Base-by-base conservation (phyloP, 2,113 vertebrate species). In the Leptobrachium ailaonicum region DNA sequence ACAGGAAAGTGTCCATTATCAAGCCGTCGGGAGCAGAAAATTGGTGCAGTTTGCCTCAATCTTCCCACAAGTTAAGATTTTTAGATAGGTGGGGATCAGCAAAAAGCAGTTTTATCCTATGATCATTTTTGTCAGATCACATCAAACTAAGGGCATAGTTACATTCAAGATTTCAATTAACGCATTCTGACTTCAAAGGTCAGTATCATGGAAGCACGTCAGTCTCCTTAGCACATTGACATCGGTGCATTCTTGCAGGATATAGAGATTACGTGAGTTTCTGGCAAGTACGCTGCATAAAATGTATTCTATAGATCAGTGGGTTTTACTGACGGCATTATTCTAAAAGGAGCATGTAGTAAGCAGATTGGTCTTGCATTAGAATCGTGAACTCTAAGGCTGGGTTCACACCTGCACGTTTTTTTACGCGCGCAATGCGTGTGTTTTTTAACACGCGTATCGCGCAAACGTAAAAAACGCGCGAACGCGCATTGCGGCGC, bases 21-120 rank as follows among this genome's bases (percentile, higher is more conserved):
- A 93, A 91, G 90, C 91, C 87, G 93, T 91, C 91, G 90, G 93
- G 92, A 92, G 92, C 94, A 94, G 93, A 94, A 94, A 96, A 95
- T 95, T 94, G 93, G 88, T 93, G 92, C 92, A 94, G 93, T 96
- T 96, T 95, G 91, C 92, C 89, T 94, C 90, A 94, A 93, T 94
- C 93, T 95, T 93, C 87, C 88, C 85, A 89, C 93, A 92, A 91
- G 93, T 89, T 93, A 92, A 91, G 92, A 94, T 93, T 93, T 32
- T 91, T 90, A 92, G 94, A 94, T 93, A 91, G 91, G 91, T 93
- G 89, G 87, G 90, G 92, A 89, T 91, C 87, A 90, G 90, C 90
- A 87, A 93, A 94, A 93, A 91, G 91, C 92, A 92, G 93, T 95
- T 95, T 96, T 91, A 95, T 95, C 94, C 90, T 90, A 94, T 91